Conservation (phyloP, 2,113 vertebrate species). For the Anthoscopus minutus region DNA sequence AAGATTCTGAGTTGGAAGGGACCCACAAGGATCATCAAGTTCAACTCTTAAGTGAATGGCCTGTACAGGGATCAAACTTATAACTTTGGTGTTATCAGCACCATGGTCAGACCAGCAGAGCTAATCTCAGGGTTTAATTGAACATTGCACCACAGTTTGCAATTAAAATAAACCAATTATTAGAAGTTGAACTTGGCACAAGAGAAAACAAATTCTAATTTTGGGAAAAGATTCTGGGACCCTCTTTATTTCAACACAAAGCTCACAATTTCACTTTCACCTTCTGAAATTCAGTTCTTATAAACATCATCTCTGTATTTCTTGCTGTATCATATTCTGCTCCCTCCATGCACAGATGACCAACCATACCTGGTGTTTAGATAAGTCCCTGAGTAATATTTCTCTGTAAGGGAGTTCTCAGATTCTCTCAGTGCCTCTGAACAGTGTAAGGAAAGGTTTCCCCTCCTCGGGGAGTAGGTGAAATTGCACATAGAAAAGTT, state of each 20-base stretch:
- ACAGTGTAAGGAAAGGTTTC: background rate
- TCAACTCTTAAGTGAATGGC: background rate
- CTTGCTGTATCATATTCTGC: background rate
- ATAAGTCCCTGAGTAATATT: background rate
- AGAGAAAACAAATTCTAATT: background rate
- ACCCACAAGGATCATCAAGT: background rate
- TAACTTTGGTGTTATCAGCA: background rate
- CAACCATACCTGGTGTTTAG: background rate
- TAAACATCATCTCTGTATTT: background rate
- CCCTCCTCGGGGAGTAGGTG: too few relatives aligned
- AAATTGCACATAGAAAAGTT: background rate
- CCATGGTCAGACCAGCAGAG: background rate
- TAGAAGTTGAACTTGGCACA: background rate
- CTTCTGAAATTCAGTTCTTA: background rate
- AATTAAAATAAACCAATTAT: constrained; percentile 2
- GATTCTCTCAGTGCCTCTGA: background rate
- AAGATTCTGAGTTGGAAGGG: background rate
- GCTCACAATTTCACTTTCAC: background rate
- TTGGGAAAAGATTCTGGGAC: background rate
- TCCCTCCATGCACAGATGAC: background rate
- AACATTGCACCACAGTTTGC: background rate
- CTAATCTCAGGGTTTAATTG: background rate
- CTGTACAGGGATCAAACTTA: background rate
- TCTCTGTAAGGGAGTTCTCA: background rate
- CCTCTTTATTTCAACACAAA: background rate